Base-by-base conservation (phyloP, 2,888 invertebrate genomes). In the Drosophila glabriapex region DNA sequence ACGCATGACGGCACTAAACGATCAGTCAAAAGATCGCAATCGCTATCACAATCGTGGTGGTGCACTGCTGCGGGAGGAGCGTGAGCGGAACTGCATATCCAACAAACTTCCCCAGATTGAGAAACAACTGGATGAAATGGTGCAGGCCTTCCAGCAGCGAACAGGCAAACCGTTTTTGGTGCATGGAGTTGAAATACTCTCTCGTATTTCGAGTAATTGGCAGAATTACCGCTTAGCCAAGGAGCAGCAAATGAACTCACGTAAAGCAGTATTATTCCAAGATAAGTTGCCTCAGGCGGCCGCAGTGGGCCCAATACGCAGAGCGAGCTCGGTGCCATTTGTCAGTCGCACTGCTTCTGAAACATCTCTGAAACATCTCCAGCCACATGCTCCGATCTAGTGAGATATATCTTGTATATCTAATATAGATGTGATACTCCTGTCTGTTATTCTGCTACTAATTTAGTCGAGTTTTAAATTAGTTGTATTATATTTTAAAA, bases 1-100 rank as follows among this genome's bases (percentile, higher is more conserved):
- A 43, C 95, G 96, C 89, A 96, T 96, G 95, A 94, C 95, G 1
- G 96, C 96, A 76, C 93, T 98, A 46, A 97, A 97, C 73, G 95
- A 95, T 28, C 95, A 95, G 53, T 96, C 96, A 0, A 95, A 95
- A 16, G 96, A 97, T 85, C 96, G 97, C 0, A 96, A 96, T 76
- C 95, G 98, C 2, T 97, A 96, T 91, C 96, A 97, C 81, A 98
- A 98, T 93, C 95, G 98, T 50, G 98, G 98, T 0, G 98, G 98
- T 0, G 96, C 97, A 75, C 93, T 98, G 14, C 93, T 98, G 2
- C 95, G 95, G 54, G 98, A 98, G 91, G 98, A 98, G 92, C 97
- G 96, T 84, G 97, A 97, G 87, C 94, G 98, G 25, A 98, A 97
- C 91, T 94, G 95, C 14, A 95, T 97, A 9, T 94, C 95, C 49